Evolutionary conservation across 2,113 vertebrate genomes (phyloP).

Genomic region (Scalopus aquaticus): DNA sequence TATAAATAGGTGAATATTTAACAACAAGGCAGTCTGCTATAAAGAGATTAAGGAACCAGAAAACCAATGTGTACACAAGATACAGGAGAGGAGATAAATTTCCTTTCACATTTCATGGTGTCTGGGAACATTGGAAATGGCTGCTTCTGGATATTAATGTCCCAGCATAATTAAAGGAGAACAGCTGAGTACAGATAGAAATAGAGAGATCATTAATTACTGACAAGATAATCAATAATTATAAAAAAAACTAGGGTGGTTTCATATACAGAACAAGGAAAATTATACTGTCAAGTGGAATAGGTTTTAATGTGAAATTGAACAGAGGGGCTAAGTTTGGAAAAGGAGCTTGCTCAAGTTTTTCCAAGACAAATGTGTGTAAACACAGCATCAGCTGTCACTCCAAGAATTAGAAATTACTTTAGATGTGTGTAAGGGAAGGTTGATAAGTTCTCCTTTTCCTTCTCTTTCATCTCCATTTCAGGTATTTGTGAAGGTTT

Average conservation of each 20-base stretch:
- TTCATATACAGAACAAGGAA: not conserved
- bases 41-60: not conserved
- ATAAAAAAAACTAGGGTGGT: not conserved
- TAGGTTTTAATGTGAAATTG: conserved; percentile 12
- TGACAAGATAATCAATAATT: conserved; percentile 46
- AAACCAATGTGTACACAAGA: conserved; percentile 44
- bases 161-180: conserved; percentile 9
- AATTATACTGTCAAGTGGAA: conserved; percentile 10
- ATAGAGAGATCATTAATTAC: conserved; percentile 14
- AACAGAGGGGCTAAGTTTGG: not conserved
- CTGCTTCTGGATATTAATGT: not conserved
- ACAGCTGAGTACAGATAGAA: not conserved
- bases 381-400: not conserved
- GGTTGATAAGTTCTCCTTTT: not conserved
- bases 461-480: not conserved
- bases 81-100: not conserved
- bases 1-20: not conserved
- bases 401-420: not conserved
- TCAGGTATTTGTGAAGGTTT: not conserved
- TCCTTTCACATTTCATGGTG: conserved; percentile 2
- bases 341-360: not conserved
- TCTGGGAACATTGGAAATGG: not conserved
- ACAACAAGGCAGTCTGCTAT: conserved; percentile 3
- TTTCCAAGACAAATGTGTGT: too few species aligned
- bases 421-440: not conserved